A percentile compares a stretch with the other conserved stretches of the same genome.
phyloP scores from a whole-genome alignment of 2,888 invertebrate species.

The Smittia aterrima region DNA sequence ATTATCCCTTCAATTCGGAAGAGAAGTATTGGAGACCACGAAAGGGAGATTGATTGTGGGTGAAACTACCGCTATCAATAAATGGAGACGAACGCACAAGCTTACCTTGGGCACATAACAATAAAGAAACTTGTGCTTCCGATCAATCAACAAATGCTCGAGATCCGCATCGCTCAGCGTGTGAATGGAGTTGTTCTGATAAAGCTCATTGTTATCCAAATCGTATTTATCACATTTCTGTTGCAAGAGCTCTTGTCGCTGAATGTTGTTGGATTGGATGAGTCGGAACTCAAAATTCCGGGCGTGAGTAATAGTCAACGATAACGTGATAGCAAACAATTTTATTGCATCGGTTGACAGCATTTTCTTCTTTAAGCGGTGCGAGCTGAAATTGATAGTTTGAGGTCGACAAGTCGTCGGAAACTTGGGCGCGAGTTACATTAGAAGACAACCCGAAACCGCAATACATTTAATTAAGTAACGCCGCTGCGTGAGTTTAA shows the following conservation, averaged over 20 bases:
- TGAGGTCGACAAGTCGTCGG: no score
- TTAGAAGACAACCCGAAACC: constrained; percentile 15
- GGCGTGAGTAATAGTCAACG: neutral
- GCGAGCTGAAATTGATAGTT: no score
- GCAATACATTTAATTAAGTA: constrained; percentile 28
- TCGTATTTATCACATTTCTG: constrained; percentile 57
- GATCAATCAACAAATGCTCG: constrained; percentile 80
- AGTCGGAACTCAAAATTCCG: constrained; percentile 45
- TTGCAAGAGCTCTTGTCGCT: constrained; percentile 62
- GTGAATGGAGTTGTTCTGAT: constrained; percentile 47
- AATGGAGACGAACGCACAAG: neutral
- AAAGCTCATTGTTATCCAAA: constrained; percentile 46
- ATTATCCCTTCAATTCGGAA: neutral
- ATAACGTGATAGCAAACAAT: neutral
- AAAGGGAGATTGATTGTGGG: constrained; percentile 18
- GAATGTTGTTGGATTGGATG: constrained; percentile 63
- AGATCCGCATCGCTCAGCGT: constrained; percentile 60
- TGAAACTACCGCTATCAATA: neutral
- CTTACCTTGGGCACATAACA: constrained; percentile 92
- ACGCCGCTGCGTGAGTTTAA: neutral
- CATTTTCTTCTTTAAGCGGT: no score
- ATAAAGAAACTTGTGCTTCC: constrained; percentile 78
- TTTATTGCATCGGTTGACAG: neutral
- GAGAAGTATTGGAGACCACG: neutral
- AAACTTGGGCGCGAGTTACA: neutral